These are phyloP conservation scores for Physeter macrocephalus DNA, from an alignment of 2,113 vertebrate species.

Conservation along the genomic window DNA sequence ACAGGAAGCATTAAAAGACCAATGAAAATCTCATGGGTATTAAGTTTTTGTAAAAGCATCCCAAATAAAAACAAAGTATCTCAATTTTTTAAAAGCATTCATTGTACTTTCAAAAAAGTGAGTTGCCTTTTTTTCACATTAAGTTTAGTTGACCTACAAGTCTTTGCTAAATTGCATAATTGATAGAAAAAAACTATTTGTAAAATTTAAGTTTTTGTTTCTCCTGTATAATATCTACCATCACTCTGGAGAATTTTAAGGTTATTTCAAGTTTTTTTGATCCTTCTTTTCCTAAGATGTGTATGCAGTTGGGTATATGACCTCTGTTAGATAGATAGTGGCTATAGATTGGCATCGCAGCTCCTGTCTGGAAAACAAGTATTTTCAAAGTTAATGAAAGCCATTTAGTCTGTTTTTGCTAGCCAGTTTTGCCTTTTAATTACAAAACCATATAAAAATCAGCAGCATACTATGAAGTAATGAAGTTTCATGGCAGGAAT, in stretches of 20 bases:
- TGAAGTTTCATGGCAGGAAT: not conserved
- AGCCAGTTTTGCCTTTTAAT: not conserved
- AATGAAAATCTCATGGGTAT: not conserved
- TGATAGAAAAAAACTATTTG: not conserved
- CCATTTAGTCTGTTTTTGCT: not conserved
- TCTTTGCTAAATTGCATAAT: not conserved
- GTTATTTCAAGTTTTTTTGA: not conserved
- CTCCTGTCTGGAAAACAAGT: not conserved
- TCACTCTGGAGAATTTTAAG: not conserved
- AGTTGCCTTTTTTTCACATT: not conserved
- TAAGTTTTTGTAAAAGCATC: not conserved
- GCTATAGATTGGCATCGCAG: not conserved
- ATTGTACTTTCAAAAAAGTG: not conserved
- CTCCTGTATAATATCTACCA: not conserved
- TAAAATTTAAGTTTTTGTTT: not conserved
- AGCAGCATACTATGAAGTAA: not conserved
- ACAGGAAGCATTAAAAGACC: not conserved
- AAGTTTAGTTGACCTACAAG: too few species aligned
- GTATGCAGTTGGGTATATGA: not conserved
- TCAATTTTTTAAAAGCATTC: not conserved
- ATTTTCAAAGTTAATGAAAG: not conserved
- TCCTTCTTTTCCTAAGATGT: not conserved
- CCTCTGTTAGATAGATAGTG: not conserved
- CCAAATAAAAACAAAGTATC: not conserved
- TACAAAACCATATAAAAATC: not conserved